Conservation (phyloP, 2,113 vertebrate genomes). For the Myotis lucifugus region DNA sequence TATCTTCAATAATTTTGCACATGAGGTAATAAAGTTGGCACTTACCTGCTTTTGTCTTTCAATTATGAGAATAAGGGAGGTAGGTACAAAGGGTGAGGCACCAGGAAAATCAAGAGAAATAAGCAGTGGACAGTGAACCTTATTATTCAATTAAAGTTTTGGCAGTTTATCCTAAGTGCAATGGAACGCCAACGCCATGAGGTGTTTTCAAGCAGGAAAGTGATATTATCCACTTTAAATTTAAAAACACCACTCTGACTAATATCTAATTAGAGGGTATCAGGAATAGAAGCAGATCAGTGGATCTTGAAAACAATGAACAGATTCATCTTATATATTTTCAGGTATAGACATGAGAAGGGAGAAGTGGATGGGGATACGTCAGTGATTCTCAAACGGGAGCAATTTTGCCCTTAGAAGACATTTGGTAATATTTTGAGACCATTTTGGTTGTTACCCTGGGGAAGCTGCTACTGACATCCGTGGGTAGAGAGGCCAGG, state of each 20-base stretch:
- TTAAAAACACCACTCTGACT: background rate
- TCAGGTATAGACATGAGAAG: background rate
- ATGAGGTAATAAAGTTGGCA: constrained; percentile 18
- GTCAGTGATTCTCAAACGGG: background rate
- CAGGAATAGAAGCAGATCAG: background rate
- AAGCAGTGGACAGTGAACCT: background rate
- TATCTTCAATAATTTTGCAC: constrained; percentile 20
- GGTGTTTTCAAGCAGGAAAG: background rate
- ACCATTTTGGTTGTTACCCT: too few species aligned
- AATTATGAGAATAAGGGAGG: background rate
- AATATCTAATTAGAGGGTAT: background rate
- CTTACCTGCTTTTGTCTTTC: constrained; percentile 1
- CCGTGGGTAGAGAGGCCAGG: background rate
- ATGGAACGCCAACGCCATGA: background rate
- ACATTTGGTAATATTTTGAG: too few species aligned
- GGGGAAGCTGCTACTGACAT: background rate
- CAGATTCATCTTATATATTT: background rate
- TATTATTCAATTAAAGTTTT: background rate
- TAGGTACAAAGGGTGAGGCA: background rate
- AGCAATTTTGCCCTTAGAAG: background rate
- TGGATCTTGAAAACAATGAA: background rate
- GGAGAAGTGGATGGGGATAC: background rate
- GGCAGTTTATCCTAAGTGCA: background rate
- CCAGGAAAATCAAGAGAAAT: background rate
- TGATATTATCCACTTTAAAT: background rate